Conservation (phyloP, 2,797 vertebrate species). For the Gymnoscopelus braueri region DNA sequence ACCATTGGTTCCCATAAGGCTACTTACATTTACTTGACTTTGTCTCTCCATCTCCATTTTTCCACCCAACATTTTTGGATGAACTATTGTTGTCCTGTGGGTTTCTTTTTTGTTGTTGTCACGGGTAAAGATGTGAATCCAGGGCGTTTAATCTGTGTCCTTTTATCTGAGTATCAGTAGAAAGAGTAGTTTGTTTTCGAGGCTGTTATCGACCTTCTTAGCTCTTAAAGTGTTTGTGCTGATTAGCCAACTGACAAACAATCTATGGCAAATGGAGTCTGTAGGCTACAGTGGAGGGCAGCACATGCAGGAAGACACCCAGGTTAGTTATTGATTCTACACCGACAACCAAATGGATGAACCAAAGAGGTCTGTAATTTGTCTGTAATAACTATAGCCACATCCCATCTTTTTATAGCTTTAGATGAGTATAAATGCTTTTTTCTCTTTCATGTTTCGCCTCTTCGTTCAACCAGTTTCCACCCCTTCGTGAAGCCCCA, state of each 20-base stretch:
- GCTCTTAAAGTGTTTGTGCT: slow-evolving; percentile 52
- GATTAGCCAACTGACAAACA: slow-evolving; percentile 58
- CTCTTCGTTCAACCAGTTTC: neutral
- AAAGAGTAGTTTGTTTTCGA: slow-evolving; percentile 45
- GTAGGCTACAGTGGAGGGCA: slow-evolving; percentile 5
- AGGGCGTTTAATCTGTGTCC: slow-evolving; percentile 44
- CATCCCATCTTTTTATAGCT: neutral
- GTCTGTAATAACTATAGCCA: too few relatives aligned
- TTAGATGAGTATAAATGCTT: neutral
- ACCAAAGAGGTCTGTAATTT: neutral
- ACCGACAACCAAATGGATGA: slow-evolving; percentile 9
- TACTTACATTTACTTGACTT: too few relatives aligned
- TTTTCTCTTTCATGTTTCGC: neutral
- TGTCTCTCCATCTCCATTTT: too few relatives aligned
- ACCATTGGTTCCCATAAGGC: too few relatives aligned
- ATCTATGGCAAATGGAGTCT: slow-evolving; percentile 39
- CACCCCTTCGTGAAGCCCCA: neutral
- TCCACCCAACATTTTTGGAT: neutral
- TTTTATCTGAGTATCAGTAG: slow-evolving; percentile 43
- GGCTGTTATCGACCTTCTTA: slow-evolving; percentile 48
- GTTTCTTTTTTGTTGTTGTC: slow-evolving; percentile 1
- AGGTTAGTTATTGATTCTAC: slow-evolving; percentile 9
- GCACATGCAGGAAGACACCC: slow-evolving; percentile 6
- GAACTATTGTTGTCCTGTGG: slow-evolving; percentile 4
- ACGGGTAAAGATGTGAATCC: slow-evolving; percentile 27